Percentiles rank a stretch among this genome's conserved stretches.
Evolutionary conservation across 2,797 vertebrate species (phyloP).

Genomic region (Cynopterus sphinx): DNA sequence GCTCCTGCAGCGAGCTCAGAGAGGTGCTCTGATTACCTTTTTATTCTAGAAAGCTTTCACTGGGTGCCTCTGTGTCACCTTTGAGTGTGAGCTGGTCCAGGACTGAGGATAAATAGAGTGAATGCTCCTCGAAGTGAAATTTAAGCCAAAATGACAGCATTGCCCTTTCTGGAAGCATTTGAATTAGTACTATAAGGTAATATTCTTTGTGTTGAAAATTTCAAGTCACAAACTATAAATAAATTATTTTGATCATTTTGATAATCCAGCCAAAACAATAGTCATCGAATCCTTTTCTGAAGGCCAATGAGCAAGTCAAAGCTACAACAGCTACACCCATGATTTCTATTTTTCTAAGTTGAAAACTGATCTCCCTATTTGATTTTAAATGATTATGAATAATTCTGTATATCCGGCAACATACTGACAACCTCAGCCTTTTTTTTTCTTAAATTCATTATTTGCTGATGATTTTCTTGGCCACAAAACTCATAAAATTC

Average conservation of each 20-base stretch:
- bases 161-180: not conserved
- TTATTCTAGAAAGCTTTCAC: not conserved
- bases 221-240: conserved; percentile 8
- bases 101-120: not conserved
- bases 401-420: conserved; percentile 45
- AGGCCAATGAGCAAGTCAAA: conserved; percentile 44
- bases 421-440: conserved; percentile 35
- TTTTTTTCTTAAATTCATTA: conserved; percentile 52
- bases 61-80: not conserved
- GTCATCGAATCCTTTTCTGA: conserved; percentile 72
- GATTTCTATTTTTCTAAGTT: conserved; percentile 69
- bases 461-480: conserved; percentile 64
- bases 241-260: conserved; percentile 48
- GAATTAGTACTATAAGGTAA: not conserved
- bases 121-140: not conserved
- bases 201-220: conserved; percentile 19
- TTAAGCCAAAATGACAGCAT: not conserved
- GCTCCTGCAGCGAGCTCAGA: not conserved
- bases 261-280: conserved; percentile 60
- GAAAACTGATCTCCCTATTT: conserved; percentile 50
- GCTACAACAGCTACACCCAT: conserved; percentile 33
- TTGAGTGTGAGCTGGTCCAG: not conserved
- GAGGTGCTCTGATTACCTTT: not conserved
- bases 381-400: conserved; percentile 50
- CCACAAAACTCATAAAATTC: conserved; percentile 69